Base-by-base conservation (phyloP, 2,888 invertebrate genomes). In the Chloroclystis v-ata region DNA sequence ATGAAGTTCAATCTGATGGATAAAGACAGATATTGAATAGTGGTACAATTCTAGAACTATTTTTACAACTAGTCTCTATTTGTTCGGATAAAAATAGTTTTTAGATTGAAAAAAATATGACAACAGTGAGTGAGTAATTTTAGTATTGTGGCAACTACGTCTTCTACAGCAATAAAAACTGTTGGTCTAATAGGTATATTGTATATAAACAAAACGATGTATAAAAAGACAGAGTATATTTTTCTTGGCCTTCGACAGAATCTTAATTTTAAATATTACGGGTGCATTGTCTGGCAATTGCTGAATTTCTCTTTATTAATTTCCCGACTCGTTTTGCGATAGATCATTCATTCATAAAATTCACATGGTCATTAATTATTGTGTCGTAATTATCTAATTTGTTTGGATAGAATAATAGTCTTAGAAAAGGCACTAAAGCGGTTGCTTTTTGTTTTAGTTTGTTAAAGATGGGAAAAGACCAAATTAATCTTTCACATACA, bases 11-110 rank as follows among this genome's bases (percentile, higher is more conserved):
- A 39, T 28, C 43, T 24, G 48, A 45, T 6, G 40, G 54, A n/a
- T 56, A 55, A 54, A 41, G 56, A 59, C 57, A 57, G 61, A 65
- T 57, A 56, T 67, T 63, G 66, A 58, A 67, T 68, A 70, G 72
- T 62, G 66, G 61, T 68, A 72, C 68, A 67, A 70, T 72, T 65
- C 70, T 76, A 79, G 73, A 77, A 70, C 78, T 82, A 82, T 83
- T 82, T 83, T 82, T 82, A 78, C 83, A 82, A 76, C 85, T 85
- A 85, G 84, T 85, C 84, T 77, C 69, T 83, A 77, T 76, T 43
- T 70, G 61, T 83, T 83, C 82, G 79, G 71, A 78, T 80, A 63
- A 69, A 69, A 57, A 72, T 82, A 81, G 78, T 71, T 68, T 62
- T 69, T 82, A 82, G 77, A 56, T 65, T 69, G 75, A 79, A 76